A percentile compares a stretch with the other conserved stretches of the same genome.
Evolutionary conservation across 2,888 invertebrate genomes (phyloP).

Genomic region (Troides helena): DNA sequence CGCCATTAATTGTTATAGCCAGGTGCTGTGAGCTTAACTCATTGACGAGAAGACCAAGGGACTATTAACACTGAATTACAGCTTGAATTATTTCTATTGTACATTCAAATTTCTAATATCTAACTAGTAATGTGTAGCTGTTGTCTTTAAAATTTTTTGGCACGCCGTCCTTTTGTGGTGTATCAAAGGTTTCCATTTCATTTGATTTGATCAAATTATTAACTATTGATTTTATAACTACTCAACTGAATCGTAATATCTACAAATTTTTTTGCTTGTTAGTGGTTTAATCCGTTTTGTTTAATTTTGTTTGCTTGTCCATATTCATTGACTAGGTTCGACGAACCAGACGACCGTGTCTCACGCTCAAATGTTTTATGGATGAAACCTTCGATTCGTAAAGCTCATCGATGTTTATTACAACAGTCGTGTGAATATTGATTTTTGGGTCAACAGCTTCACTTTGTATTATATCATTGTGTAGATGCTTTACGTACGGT

Average conservation of each 20-base stretch:
- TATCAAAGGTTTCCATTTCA: neutral
- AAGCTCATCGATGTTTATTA: slow-evolving; percentile 70
- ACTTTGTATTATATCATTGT: slow-evolving; percentile 58
- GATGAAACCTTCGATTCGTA: slow-evolving; percentile 69
- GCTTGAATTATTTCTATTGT: slow-evolving; percentile 18
- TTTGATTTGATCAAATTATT: neutral
- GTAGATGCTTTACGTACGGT: slow-evolving; percentile 47
- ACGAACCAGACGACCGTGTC: slow-evolving; percentile 42
- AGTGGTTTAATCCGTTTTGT: neutral
- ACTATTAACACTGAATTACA: slow-evolving; percentile 29
- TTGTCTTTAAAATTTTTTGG: neutral
- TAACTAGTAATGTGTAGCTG: neutral
- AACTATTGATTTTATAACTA: neutral
- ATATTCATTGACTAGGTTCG: slow-evolving; percentile 34
- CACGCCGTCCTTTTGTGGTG: neutral
- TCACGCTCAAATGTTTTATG: slow-evolving; percentile 63
- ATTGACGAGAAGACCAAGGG: slow-evolving; percentile 35
- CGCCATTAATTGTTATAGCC: slow-evolving; percentile 72
- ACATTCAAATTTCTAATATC: slow-evolving; percentile 6
- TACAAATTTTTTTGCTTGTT: neutral
- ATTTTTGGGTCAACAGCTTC: slow-evolving; percentile 75
- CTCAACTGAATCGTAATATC: no score
- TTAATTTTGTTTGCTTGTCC: slow-evolving; percentile 21
- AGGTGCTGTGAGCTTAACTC: slow-evolving; percentile 48
- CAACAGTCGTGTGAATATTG: slow-evolving; percentile 70